Conservation (phyloP, 2,888 invertebrate species). For the Sympetrum striolatum region DNA sequence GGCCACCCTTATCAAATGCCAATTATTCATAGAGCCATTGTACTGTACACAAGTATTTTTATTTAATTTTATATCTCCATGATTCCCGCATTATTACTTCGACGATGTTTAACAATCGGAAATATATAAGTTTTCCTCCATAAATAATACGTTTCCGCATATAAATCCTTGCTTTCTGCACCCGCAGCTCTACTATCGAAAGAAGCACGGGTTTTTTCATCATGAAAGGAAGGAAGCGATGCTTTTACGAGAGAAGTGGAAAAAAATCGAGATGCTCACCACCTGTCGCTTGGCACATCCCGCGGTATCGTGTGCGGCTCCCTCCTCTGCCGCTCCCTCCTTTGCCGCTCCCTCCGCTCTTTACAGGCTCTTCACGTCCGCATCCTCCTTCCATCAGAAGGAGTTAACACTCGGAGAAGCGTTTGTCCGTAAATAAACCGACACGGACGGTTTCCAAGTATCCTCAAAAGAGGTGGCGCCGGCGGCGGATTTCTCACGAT, state of each 20-base stretch:
- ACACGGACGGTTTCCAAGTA: neutral
- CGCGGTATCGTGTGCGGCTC: neutral
- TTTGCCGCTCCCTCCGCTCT: neutral
- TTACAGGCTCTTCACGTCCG: neutral
- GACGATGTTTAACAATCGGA: too few relatives aligned
- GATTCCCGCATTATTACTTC: too few relatives aligned
- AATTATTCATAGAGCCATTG: too few relatives aligned
- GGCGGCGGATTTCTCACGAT: neutral
- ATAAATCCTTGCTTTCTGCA: too few relatives aligned
- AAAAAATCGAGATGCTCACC: neutral
- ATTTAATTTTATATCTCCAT: too few relatives aligned
- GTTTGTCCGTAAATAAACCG: neutral
- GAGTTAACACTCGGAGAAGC: neutral
- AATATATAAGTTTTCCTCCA: too few relatives aligned
- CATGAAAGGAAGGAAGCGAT: neutral
- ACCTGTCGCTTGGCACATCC: neutral
- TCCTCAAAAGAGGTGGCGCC: neutral
- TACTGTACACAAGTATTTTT: too few relatives aligned
- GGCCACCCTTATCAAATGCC: too few relatives aligned
- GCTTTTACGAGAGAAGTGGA: neutral
- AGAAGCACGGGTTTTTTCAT: neutral
- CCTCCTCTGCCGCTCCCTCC: neutral
- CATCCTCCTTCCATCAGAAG: neutral
- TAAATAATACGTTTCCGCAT: too few relatives aligned
- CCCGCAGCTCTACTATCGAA: too few relatives aligned